Evolutionary conservation across 2,888 invertebrate species (phyloP), one percentile per base, ranked within the genome.

Genomic region (Stenchaetothrips biformis): DNA sequence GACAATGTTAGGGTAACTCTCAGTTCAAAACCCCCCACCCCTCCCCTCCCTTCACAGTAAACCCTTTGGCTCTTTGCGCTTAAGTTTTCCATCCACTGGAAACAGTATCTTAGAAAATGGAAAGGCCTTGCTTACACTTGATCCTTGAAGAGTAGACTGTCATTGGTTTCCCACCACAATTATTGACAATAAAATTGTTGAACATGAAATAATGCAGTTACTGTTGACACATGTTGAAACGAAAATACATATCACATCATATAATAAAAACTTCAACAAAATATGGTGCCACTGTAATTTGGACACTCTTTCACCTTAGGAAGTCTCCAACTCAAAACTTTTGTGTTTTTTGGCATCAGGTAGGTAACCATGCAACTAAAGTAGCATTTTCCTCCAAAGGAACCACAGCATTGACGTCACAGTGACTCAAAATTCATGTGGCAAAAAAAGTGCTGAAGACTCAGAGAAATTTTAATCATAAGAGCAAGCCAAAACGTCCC

Each of bases 21-120:
- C 67, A 74, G 67, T 74, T 25, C 67, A 74, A 21, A 11, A 11
- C 25, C 67, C 67, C 67, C 67, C 67, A 74, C 67, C 67, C 67
- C 67, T 74, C 67, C 67, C 25, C 11, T 8, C 67, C 25, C 7
- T 74, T 25, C 59, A 59, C 18, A 21, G 21, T 21, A 74, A n/a
- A 74, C 25, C 21, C 16, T 59, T 59, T 59, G 59, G 59, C 59
- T 59, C 59, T 59, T 53, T 13, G 18, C 18, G 18, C 18, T 59
- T 13, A 18, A 18, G 6, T 59, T 13, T 2, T 59, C 18, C 2
- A 16, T 59, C 16, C 2, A 59, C 16, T 59, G 53, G 53, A 53
- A 16, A 53, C 9, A 53, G 16, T 16, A 67, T 2, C 6, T 21
- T 21, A 67, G 25, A 11, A 74, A 74, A 11, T 25, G 25, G 8